Evolutionary conservation across 2,888 invertebrate species (phyloP).

Genomic region (Drosophila kambysellisi): DNA sequence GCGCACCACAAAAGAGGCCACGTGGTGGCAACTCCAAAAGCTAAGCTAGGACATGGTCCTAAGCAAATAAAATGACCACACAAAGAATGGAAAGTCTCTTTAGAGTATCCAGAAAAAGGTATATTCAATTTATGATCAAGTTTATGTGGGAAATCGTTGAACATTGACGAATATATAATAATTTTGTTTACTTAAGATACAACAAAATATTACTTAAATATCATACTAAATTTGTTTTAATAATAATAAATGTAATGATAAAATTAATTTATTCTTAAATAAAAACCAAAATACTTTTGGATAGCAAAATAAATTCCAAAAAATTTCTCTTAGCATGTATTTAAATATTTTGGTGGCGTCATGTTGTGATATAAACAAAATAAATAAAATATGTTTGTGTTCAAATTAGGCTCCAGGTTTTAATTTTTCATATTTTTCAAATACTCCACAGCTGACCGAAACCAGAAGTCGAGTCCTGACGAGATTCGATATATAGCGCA

Average conservation of each 20-base stretch:
- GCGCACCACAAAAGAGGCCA: constrained; percentile 56
- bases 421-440: background rate
- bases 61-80: constrained; percentile 66
- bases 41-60: constrained; percentile 53
- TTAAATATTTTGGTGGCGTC: background rate
- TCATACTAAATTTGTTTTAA: background rate
- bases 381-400: background rate
- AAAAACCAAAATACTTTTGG: background rate
- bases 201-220: background rate
- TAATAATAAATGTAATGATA: background rate
- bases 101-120: background rate
- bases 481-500: no score
- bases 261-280: background rate
- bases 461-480: background rate
- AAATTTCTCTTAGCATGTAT: background rate
- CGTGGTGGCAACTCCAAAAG: constrained; percentile 40
- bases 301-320: background rate
- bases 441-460: background rate
- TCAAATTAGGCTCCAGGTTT: no score
- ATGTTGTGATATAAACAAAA: background rate
- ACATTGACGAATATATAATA: background rate
- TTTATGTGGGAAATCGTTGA: background rate
- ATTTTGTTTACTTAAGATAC: background rate
- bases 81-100: constrained; percentile 33
- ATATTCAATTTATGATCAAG: background rate